These are phyloP conservation scores for Pseudomugil tenellus DNA, from an alignment of 2,797 vertebrate genomes.

Conservation along the genomic window DNA sequence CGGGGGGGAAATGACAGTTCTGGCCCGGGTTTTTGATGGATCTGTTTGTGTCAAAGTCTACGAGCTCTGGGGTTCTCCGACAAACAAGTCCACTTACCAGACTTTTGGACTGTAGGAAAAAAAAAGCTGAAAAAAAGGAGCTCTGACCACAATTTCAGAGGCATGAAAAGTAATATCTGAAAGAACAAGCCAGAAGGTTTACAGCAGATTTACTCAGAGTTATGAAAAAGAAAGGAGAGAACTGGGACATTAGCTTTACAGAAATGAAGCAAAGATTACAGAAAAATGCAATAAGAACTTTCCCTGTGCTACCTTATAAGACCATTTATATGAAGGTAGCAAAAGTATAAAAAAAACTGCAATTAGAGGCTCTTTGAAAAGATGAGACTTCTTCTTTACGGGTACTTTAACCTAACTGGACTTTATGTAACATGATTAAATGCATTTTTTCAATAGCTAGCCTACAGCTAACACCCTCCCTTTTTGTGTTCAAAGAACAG, in stretches of 20 bases:
- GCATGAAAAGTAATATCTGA: constrained; percentile 77
- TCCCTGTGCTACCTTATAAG: constrained; percentile 62
- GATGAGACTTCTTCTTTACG: constrained; percentile 2
- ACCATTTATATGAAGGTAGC: constrained; percentile 37
- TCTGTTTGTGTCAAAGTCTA: constrained; percentile 74
- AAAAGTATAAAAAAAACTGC: constrained; percentile 21
- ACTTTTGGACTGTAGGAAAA: constrained; percentile 44
- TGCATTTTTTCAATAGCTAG: background rate
- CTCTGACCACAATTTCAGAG: constrained; percentile 58
- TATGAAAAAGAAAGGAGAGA: constrained; percentile 75
- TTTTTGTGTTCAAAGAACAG: constrained; percentile 36
- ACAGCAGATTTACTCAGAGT: constrained; percentile 74
- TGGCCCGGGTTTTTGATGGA: constrained; percentile 45
- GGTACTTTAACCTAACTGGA: constrained; percentile 1
- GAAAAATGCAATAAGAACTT: constrained; percentile 77
- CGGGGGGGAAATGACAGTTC: constrained; percentile 17
- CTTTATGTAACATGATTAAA: constrained; percentile 16
- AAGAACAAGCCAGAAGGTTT: constrained; percentile 74
- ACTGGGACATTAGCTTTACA: constrained; percentile 71
- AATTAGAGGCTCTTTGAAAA: constrained; percentile 34
- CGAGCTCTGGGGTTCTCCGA: constrained; percentile 51
- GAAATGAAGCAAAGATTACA: constrained; percentile 74
- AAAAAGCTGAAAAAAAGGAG: constrained; percentile 45
- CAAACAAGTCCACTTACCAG: constrained; percentile 67
- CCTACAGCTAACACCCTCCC: background rate